These are phyloP conservation scores for Iselma pallidipennis DNA, from an alignment of 2,888 invertebrate genomes.

Conservation along the genomic window DNA sequence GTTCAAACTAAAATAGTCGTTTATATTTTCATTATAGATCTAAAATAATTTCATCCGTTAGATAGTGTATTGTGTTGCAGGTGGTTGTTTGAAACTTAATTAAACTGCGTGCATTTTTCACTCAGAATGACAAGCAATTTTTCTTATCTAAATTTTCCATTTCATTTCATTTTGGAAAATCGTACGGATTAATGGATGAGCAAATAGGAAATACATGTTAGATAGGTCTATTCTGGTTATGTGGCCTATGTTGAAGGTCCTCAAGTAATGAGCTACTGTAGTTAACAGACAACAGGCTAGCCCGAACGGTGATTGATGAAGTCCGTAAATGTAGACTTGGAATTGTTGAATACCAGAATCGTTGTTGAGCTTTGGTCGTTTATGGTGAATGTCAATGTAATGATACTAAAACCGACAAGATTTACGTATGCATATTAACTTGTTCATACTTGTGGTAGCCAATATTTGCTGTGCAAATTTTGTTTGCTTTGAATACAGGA, in stretches of 20 bases:
- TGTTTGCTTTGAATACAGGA: constrained; percentile 36
- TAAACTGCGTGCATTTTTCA: constrained; percentile 32
- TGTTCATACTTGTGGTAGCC: constrained; percentile 45
- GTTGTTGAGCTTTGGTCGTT: constrained; percentile 23
- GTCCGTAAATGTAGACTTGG: constrained; percentile 45
- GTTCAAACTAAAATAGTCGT: constrained; percentile 21
- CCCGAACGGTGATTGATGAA: constrained; percentile 47
- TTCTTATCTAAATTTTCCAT: constrained; percentile 29
- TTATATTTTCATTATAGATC: constrained; percentile 28
- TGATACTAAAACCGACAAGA: constrained; percentile 30
- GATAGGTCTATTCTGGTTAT: constrained; percentile 15
- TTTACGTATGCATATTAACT: constrained; percentile 39
- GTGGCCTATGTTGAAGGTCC: constrained; percentile 17
- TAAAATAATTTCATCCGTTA: constrained; percentile 20
- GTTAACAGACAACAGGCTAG: constrained; percentile 46
- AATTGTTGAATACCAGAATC: constrained; percentile 37
- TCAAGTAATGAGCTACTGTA: constrained; percentile 44
- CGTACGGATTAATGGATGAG: constrained; percentile 16
- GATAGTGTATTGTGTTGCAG: constrained; percentile 29
- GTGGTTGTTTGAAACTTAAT: constrained; percentile 29
- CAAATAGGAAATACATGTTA: constrained; percentile 18
- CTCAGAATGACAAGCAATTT: constrained; percentile 32
- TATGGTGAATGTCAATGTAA: constrained; percentile 5
- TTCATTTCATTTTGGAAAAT: constrained; percentile 20
- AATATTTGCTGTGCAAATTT: constrained; percentile 48